These are phyloP conservation scores for Leptinotarsa juncta DNA, from an alignment of 2,888 invertebrate genomes.

Conservation along the genomic window DNA sequence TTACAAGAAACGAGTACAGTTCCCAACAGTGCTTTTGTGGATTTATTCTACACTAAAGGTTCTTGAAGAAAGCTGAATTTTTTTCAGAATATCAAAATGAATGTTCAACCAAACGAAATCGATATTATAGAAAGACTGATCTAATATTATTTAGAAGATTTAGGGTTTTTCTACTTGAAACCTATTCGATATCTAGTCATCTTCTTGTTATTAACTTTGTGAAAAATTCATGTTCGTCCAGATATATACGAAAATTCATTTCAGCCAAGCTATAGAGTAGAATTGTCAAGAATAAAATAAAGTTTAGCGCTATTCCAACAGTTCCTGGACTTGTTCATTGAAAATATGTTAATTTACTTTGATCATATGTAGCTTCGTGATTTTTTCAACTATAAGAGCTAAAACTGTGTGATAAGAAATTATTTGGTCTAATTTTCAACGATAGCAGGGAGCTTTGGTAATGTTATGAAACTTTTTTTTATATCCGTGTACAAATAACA, in stretches of 20 bases:
- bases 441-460: neutral
- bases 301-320: neutral
- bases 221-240: conserved; percentile 40
- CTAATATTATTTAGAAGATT: conserved; percentile 9
- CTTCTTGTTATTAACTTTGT: conserved; percentile 33
- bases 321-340: neutral
- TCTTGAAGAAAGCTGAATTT: no score
- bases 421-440: conserved; percentile 21
- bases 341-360: no score
- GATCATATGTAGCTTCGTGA: no score
- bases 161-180: conserved; percentile 17
- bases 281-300: neutral
- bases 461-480: conserved; percentile 5
- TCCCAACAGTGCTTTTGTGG: no score
- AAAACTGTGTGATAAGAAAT: neutral
- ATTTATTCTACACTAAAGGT: no score
- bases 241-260: conserved; percentile 23
- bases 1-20: no score
- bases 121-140: conserved; percentile 21
- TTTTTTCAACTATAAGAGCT: neutral
- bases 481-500: conserved; percentile 45
- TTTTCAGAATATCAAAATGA: neutral
- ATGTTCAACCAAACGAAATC: neutral
- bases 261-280: conserved; percentile 6
- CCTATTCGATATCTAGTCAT: conserved; percentile 36